These are phyloP conservation scores for Clarias magur DNA, from an alignment of 2,113 vertebrate species.

Conservation along the genomic window DNA sequence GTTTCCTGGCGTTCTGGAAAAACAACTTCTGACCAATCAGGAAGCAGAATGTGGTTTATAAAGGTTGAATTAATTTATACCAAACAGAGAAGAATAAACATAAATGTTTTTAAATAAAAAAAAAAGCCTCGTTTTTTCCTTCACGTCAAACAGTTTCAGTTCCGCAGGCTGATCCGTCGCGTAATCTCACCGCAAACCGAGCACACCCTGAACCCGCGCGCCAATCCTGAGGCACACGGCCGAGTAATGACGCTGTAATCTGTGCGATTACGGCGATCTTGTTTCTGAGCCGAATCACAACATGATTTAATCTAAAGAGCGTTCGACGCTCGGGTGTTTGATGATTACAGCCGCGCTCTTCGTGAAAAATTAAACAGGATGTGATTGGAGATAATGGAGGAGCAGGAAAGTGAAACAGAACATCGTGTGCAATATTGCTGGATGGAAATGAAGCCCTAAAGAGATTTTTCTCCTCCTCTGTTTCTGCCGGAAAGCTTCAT, in stretches of 20 bases:
- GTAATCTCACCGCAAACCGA: background rate
- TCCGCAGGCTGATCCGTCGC: background rate
- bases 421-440: background rate
- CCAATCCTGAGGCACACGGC: constrained; percentile 7
- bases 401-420: background rate
- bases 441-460: background rate
- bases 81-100: background rate
- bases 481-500: background rate
- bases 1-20: background rate
- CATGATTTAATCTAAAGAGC: background rate
- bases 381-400: constrained; percentile 2
- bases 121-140: background rate
- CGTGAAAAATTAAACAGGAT: background rate
- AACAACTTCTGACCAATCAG: background rate
- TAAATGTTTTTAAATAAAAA: too few species aligned
- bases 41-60: background rate
- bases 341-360: background rate
- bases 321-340: background rate
- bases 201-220: background rate
- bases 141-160: background rate
- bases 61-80: background rate
- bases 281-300: background rate
- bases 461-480: background rate
- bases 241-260: constrained; percentile 28
- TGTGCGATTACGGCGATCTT: background rate